Base-by-base conservation (phyloP, 2,797 vertebrate species). In the Jordanella pulchra region DNA sequence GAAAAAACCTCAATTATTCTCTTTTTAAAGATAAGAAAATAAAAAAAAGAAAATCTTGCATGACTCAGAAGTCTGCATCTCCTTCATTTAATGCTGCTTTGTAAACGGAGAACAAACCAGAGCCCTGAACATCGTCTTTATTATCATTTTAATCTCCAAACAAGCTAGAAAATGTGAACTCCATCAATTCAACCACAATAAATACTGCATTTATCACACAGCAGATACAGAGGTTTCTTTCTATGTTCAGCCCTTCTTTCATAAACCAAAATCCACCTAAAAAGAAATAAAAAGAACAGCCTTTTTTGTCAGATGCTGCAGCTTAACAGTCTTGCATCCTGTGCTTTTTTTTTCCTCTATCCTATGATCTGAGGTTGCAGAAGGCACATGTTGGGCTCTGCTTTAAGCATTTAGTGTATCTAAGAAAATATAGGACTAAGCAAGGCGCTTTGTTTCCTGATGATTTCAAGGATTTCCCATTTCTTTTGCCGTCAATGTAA, bases 221-320 rank as follows among this genome's bases (percentile, higher is more conserved):
- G 63, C 2, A 65, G 32, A 67, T 75, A 70, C 42, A 42, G 32
- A 63, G 67, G 65, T 63, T 53, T 15, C 64, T 47, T 66, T 63
- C 4, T 14, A 69, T 71, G 66, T 55, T 73, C 27, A 65, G 7
- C 10, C 14, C 54, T 27, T 50, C 25, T 39, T 71, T 30, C 58
- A 72, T 6, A 9, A 53, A 78, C n/a, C 27, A 82, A 73, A 71
- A 54, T 50, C 67, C 73, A 61, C 54, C 66, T 60, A 9, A 67
- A 55, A 39, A 74, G 75, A 84, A 81, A 54, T 10, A 80, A 78
- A 79, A 83, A 28, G n/a, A 84, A 89, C 87, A 90, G 87, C 86
- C 65, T 78, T 89, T 92, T 90, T 91, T 90, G 91, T 93, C 88
- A 81, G 80, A 82, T 83, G 85, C 86, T 87, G 84, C 68, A 82